Evolutionary conservation across 2,888 invertebrate species (phyloP).

Genomic region (Philhelius pedissequus): DNA sequence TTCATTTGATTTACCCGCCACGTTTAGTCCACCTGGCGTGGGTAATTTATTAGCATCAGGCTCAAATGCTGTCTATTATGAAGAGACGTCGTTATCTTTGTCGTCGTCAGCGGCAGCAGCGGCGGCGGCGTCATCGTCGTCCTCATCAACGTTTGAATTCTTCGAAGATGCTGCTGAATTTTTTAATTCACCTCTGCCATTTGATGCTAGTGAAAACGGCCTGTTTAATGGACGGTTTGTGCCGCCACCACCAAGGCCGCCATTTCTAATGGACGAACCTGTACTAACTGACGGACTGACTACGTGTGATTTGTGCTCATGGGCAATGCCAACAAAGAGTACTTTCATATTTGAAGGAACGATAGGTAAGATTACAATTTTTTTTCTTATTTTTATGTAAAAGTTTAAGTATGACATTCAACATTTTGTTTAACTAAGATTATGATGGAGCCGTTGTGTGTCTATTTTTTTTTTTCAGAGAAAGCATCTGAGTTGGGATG

Average conservation of each 20-base stretch:
- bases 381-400: not conserved
- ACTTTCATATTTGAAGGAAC: conserved; percentile 82
- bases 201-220: conserved; percentile 79
- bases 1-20: conserved; percentile 70
- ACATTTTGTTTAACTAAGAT: not conserved
- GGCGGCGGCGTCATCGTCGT: not conserved
- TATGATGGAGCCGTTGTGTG: not conserved
- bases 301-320: conserved; percentile 86
- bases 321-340: conserved; percentile 83
- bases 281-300: conserved; percentile 84
- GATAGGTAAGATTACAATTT: conserved; percentile 79
- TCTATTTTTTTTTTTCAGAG: conserved; percentile 72
- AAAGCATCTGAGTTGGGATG: conserved; percentile 84
- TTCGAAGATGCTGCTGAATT: conserved; percentile 78
- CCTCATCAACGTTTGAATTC: conserved; percentile 75
- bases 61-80: conserved; percentile 75
- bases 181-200: conserved; percentile 78
- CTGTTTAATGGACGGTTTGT: conserved; percentile 81
- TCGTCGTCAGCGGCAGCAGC: no score
- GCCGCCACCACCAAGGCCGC: conserved; percentile 84
- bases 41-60: conserved; percentile 73
- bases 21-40: conserved; percentile 75
- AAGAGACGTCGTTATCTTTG: conserved; percentile 75
- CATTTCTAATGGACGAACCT: conserved; percentile 83
- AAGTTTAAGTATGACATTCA: not conserved